These are phyloP conservation scores for Pelmatolapia mariae DNA, from an alignment of 2,113 vertebrate species.

Conservation along the genomic window DNA sequence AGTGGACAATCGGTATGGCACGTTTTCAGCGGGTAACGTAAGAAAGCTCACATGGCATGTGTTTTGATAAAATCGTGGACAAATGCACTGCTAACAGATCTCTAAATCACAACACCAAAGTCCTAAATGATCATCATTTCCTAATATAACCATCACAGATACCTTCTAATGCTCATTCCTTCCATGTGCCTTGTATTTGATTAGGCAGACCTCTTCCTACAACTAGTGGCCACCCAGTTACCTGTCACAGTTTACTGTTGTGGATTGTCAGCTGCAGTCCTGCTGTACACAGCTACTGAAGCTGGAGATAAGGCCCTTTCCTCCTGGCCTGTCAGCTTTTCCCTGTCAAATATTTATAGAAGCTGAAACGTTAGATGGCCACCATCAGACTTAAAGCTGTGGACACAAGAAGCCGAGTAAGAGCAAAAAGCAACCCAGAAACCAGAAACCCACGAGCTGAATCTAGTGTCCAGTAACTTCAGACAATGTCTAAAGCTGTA, in stretches of 20 bases:
- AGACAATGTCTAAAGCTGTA: neutral
- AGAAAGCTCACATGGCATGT: neutral
- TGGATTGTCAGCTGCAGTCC: slow-evolving; percentile 17
- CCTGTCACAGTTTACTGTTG: neutral
- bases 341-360: slow-evolving; percentile 73
- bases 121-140: neutral
- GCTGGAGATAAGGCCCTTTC: slow-evolving; percentile 42
- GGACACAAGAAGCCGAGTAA: neutral
- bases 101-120: neutral
- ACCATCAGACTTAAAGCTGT: slow-evolving; percentile 30
- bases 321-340: slow-evolving; percentile 44
- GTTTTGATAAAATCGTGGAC: neutral
- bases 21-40: neutral
- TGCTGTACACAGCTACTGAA: slow-evolving; percentile 17
- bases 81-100: neutral
- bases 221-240: neutral
- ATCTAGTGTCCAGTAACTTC: neutral
- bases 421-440: neutral
- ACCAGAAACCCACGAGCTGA: neutral
- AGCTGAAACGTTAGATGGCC: slow-evolving; percentile 64
- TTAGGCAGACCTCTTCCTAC: neutral
- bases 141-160: neutral
- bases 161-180: neutral
- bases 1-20: neutral
- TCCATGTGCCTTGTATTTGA: neutral